phyloP scores from a whole-genome alignment of 2,113 vertebrate genomes.

The Hassar affinis region DNA sequence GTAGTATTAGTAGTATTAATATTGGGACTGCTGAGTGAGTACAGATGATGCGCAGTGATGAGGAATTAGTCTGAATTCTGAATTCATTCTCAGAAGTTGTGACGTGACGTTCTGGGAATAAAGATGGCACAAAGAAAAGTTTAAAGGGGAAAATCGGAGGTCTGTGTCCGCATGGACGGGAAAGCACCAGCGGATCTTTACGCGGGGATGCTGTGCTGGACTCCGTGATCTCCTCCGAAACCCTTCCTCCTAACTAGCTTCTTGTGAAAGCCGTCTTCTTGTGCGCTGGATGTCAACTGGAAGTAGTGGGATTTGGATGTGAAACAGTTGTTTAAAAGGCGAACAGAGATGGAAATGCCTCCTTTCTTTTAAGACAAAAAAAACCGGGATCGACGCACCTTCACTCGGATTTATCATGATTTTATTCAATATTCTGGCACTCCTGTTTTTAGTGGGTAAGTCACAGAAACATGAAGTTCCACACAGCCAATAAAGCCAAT shows the following conservation, averaged over 20 bases:
- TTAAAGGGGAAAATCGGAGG: neutral
- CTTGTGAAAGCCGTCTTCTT: neutral
- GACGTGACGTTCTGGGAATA: conserved; percentile 1
- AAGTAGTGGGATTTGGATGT: neutral
- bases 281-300: neutral
- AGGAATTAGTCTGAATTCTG: conserved; percentile 10
- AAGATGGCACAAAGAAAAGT: neutral
- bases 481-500: neutral
- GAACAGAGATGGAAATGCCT: neutral
- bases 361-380: neutral
- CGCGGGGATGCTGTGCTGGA: conserved; percentile 1
- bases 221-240: neutral
- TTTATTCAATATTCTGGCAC: conserved; percentile 62
- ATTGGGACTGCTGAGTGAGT: neutral
- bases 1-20: too few species aligned
- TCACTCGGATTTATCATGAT: conserved; percentile 63
- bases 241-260: neutral
- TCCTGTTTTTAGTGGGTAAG: conserved; percentile 70
- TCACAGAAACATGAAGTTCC: conserved; percentile 21
- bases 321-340: neutral
- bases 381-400: conserved; percentile 51
- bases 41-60: neutral
- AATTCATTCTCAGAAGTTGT: conserved; percentile 21
- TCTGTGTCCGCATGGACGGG: conserved; percentile 3
- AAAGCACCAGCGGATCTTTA: neutral